Evolutionary conservation across 1,140 invertebrate species (phyloP), one percentile per base, ranked within the genome.

Genomic region (Lethrus apterus): DNA sequence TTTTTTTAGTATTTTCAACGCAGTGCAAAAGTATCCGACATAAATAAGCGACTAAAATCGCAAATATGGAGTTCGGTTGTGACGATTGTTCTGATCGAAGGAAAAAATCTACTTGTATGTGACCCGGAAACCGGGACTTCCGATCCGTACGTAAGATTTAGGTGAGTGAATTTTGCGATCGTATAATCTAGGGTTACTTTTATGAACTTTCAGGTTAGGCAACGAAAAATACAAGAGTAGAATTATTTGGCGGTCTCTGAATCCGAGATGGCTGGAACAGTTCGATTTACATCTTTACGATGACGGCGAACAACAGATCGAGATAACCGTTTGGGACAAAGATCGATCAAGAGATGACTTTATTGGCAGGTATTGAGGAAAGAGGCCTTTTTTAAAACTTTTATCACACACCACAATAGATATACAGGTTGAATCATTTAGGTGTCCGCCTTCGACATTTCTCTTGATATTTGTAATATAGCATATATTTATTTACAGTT

Each of bases 181-280:
- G 5, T 26, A n/a, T n/a, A 26, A 26, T 26, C n/a, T 26, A 26
- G 24, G 24, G 21, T 4, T 23, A 7, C 38, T 30, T 47, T 68
- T 70, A n/a, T 19, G 5, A 43, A 32, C 46, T 67, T 70, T 20
- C 60, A 92, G 89, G 66, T 79, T 99, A 62, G 93, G 93, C 50
- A 91, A 87, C 60, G 95, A 99, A 73, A 98, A 98, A 70, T 98
- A 94, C 73, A 97, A 98, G 73, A 96, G 90, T 64, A 94, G 97
- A 72, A 88, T 93, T 46, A 75, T 84, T 18, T 84, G 83, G 72
- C 85, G 89, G 63, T 85, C 86, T 0, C 66, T 88, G 23, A 86
- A 82, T 67, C 89, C 93, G 9, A 77, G 84, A 52, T 98, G 94
- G 95, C 62, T 96, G 60, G 96, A 99, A 62, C 93, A 98, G 68